Base-by-base conservation (phyloP, 2,888 invertebrate species). In the Hydrotaea cyrtoneurina region DNA sequence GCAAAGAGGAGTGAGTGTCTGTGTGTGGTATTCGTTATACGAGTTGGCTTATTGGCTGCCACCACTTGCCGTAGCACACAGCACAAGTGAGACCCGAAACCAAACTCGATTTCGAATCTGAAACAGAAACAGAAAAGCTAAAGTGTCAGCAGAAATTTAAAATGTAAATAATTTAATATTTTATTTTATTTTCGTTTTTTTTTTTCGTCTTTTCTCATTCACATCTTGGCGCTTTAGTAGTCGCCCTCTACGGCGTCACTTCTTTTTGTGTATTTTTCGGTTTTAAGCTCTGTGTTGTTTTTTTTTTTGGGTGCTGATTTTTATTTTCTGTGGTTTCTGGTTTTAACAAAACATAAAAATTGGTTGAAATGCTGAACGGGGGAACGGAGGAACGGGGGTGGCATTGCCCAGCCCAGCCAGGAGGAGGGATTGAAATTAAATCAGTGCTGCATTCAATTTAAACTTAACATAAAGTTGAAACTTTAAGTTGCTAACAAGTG, bases 141-240 rank as follows among this genome's bases (percentile, higher is more conserved):
- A 74, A 81, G 84, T 81, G 84, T 79, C 84, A 62, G 66, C 84
- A 62, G 59, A 81, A 66, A 79, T 85, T 85, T 81, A 79, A 85
- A 83, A 80, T 80, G 80, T 83, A 83, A 78, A 83, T 78, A 80
- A 83, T 80, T 80, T 80, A 80, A 77, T 77, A 80, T 79, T 74
- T 21, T 71, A 46, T 57, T 19, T 74, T 39, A 46, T 19, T 69
- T 53, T 62, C 53, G 23, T 50, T 15, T 36, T 3, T 0, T 0
- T 13, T 17, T 46, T 64, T 26, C 43, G 23, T 11, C 55, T 17
- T 13, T 31, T 57, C 2, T 17, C 72, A 17, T 39, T 62, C 36
- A 39, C 21, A 4, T 71, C 0, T 46, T 26, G 43, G 23, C 19
- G 43, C 72, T 53, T 17, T 55, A 13, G 59, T 26, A 23, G 59